Evolutionary conservation across 1,140 invertebrate genomes (phyloP), one percentile per base, ranked within the genome.

Genomic region (Lordiphosa mommai): DNA sequence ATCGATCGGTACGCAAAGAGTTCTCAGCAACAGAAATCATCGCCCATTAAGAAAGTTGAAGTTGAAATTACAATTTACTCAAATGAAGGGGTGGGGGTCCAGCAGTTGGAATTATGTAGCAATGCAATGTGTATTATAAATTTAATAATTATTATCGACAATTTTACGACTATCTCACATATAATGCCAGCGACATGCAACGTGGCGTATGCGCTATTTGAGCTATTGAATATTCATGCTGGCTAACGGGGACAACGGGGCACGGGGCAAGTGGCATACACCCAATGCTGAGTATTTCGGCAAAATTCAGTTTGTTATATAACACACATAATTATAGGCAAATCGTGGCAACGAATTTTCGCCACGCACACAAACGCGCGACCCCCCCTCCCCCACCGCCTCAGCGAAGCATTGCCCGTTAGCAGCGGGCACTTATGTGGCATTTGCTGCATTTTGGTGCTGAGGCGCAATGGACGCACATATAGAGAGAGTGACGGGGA

Each of bases 311-410:
- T 84, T 84, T 84, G 77, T 84, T 84, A 84, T 84, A 84, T 84
- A 84, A 84, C 77, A 84, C 77, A 85, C 77, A 84, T 84, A 84
- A 84, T 84, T 84, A 84, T 84, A 84, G 77, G 72, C 77, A 84
- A 84, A 84, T 84, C 77, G 77, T 72, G 77, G 63, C 77, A 84
- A 77, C 77, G 77, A 84, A 84, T 84, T 84, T 82, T 84, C 77
- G 67, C 76, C 76, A 71, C 65, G 41, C 68, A 72, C 50, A 70
- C 55, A 72, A 32, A 41, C 43, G 27, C 49, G 23, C 36, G 58
- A 52, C 36, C 61, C 8, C 20, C 9, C 27, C 9, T 12, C 8
- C 10, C 12, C 2, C 9, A 3, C 46, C 16, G n/a, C 27, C 61
- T 65, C 51, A 58, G 58, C 66, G 63, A 38, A 38, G 44, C 61